Base-by-base conservation (phyloP, 2,888 invertebrate genomes). In the Drosophila fungiperda region DNA sequence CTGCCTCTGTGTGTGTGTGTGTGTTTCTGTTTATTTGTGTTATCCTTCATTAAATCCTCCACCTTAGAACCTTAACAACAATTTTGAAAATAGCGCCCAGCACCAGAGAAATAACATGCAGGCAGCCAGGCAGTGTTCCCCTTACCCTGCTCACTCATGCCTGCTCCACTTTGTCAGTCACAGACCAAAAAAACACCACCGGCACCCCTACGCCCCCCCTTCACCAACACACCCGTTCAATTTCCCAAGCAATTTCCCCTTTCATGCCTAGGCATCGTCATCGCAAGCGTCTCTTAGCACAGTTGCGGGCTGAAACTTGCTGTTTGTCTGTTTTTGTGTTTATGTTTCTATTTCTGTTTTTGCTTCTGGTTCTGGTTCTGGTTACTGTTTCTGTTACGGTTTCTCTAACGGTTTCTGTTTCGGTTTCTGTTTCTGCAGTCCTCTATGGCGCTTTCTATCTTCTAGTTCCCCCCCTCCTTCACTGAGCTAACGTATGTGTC, bases 31-130 rank as follows among this genome's bases (percentile, higher is more conserved):
- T 58, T 64, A 54, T 54, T 68, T 73, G 77, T 75, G 86, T 80
- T 88, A 83, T 88, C 89, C 83, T 85, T 88, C 87, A 85, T 88
- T 85, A 86, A 85, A 85, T 85, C 89, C 89, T 83, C 87, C 85
- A 85, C 87, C 87, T 81, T 79, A 69, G 73, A 69, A 68, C 76
- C 75, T 74, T 65, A 86, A 87, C 82, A 86, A 81, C 83, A 81
- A 83, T 85, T 87, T 85, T 84, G 87, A 88, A 86, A 80, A 73
- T 64, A 80, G 61, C 63, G 60, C 32, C 59, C 23, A 64, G 26
- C 50, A 36, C 69, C 67, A 66, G 64, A 80, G 68, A 76, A 74
- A 74, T 62, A 68, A 49, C n/a, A 32, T 62, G 38, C 40, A 64
- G 49, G 26, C 59, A 67, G 23, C 23, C 20, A 20, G 20, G 36